Evolutionary conservation across 1,140 invertebrate genomes (phyloP).

Genomic region (Atopsyche davidsoni): DNA sequence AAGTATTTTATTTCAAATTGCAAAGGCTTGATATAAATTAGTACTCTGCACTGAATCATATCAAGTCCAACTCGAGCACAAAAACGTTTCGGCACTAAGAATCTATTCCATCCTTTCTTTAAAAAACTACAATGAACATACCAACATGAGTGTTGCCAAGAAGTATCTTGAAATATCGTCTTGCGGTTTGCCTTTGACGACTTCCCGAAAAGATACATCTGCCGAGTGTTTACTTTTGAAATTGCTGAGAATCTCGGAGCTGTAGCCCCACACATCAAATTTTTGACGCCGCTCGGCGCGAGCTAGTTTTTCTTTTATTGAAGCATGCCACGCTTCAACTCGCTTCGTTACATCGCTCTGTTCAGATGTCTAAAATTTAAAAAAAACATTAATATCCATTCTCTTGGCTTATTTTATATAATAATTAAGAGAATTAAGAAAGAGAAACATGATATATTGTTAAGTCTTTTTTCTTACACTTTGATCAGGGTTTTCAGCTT

Average conservation of each 20-base stretch:
- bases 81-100: too few relatives aligned
- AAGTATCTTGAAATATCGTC: slow-evolving; percentile 25
- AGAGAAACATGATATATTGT: neutral
- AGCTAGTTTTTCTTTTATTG: slow-evolving; percentile 19
- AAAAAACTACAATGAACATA: too few relatives aligned
- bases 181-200: slow-evolving; percentile 10
- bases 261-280: slow-evolving; percentile 19
- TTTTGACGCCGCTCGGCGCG: slow-evolving; percentile 11
- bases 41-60: too few relatives aligned
- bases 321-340: slow-evolving; percentile 26
- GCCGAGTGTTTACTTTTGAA: slow-evolving; percentile 2
- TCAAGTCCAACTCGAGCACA: too few relatives aligned
- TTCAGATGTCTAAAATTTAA: slow-evolving; percentile 16
- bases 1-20: too few relatives aligned
- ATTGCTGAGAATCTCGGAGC: slow-evolving; percentile 7
- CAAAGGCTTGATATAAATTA: too few relatives aligned
- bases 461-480: too few relatives aligned
- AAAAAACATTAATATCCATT: neutral
- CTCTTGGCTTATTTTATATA: too few relatives aligned
- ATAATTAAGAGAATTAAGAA: neutral
- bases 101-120: too few relatives aligned
- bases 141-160: slow-evolving; percentile 24
- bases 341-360: slow-evolving; percentile 19
- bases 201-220: slow-evolving; percentile 17
- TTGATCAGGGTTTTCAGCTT: too few relatives aligned